These are phyloP conservation scores for Deilephila elpenor DNA, from an alignment of 2,888 invertebrate genomes.

Conservation along the genomic window DNA sequence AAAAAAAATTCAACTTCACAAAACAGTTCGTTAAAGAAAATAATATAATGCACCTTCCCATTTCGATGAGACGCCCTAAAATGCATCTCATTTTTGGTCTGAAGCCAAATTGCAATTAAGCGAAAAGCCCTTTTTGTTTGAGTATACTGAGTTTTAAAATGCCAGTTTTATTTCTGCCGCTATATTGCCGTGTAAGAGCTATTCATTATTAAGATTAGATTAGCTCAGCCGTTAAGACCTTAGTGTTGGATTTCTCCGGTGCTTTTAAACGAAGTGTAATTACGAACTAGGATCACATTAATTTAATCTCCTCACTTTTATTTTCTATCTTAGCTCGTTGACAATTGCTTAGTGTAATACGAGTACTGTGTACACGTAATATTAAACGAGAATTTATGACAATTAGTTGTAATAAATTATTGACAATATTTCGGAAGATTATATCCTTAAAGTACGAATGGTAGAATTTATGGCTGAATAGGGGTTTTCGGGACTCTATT, in stretches of 20 bases:
- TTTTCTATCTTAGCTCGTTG: constrained; percentile 18
- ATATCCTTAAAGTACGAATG: too few species aligned
- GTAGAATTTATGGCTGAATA: too few species aligned
- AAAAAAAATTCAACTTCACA: too few species aligned
- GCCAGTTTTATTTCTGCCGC: neutral
- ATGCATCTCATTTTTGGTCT: constrained; percentile 39
- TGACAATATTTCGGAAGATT: too few species aligned
- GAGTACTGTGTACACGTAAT: too few species aligned
- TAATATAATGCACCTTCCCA: neutral
- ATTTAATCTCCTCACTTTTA: constrained; percentile 33
- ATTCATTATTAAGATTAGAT: constrained; percentile 16
- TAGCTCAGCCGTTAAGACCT: neutral
- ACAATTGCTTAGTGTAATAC: neutral
- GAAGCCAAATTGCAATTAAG: constrained; percentile 50
- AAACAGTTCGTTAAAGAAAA: neutral
- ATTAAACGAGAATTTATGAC: too few species aligned
- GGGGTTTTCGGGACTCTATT: too few species aligned
- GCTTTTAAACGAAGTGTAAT: constrained; percentile 26
- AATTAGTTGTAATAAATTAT: too few species aligned
- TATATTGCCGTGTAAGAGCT: neutral
- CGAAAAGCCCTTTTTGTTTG: constrained; percentile 42
- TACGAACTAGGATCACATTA: constrained; percentile 24
- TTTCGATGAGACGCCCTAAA: constrained; percentile 1
- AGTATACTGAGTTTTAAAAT: constrained; percentile 33
- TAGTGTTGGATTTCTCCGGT: constrained; percentile 29